A percentile compares a stretch with the other conserved stretches of the same genome.
phyloP scores from a whole-genome alignment of 1,140 invertebrate genomes.

The Epicauta chinensis region DNA sequence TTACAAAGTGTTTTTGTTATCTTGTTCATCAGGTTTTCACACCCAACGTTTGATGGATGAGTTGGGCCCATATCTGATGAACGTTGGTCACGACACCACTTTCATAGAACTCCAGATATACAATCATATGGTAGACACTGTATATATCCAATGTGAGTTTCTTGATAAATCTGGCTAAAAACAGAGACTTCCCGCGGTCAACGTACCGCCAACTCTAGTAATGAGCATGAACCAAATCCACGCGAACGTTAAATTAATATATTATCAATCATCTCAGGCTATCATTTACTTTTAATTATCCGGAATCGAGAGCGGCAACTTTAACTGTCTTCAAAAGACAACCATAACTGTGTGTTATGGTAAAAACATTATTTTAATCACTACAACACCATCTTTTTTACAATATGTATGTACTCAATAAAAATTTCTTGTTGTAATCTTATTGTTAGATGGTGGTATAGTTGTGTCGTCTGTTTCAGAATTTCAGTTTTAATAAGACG shows the following conservation, averaged over 20 bases:
- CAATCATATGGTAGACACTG: conserved; percentile 33
- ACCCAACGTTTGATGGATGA: conserved; percentile 42
- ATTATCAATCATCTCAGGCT: conserved; percentile 5
- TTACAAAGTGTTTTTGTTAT: conserved; percentile 43
- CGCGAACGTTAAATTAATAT: conserved; percentile 10
- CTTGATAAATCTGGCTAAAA: conserved; percentile 8
- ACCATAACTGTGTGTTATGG: too few species aligned
- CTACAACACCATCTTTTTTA: too few species aligned
- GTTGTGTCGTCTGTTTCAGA: background rate
- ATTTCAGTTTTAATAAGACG: conserved; percentile 11
- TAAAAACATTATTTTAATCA: too few species aligned
- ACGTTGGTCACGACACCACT: conserved; percentile 39
- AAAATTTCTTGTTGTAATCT: too few species aligned
- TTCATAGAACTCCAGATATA: conserved; percentile 30
- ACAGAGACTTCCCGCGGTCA: background rate
- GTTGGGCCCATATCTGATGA: conserved; percentile 38
- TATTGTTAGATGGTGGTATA: too few species aligned
- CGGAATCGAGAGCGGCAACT: too few species aligned
- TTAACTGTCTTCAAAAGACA: too few species aligned
- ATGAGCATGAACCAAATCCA: conserved; percentile 6
- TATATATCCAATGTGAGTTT: conserved; percentile 17
- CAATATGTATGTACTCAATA: too few species aligned
- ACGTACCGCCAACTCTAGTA: background rate
- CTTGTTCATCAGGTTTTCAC: conserved; percentile 41
- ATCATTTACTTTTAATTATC: too few species aligned